These are phyloP conservation scores for Micoletzkya japonica DNA, from an alignment of 2,888 invertebrate species.

Conservation along the genomic window DNA sequence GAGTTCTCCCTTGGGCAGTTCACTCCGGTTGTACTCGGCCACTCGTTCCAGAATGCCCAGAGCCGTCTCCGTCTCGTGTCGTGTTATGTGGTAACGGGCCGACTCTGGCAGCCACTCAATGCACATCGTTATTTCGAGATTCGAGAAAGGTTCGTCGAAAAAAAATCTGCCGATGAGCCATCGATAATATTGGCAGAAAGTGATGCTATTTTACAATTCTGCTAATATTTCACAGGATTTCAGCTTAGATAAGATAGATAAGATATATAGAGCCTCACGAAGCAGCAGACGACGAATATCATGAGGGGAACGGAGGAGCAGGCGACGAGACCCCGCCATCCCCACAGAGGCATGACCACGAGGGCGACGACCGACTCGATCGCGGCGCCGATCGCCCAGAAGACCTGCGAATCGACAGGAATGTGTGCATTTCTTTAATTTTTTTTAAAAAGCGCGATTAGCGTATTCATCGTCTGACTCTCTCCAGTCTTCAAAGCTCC, in stretches of 20 bases:
- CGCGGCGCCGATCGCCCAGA: constrained; percentile 92
- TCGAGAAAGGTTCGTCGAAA: too few relatives aligned
- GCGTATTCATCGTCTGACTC: background rate
- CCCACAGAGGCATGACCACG: constrained; percentile 63
- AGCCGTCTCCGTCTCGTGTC: constrained; percentile 81
- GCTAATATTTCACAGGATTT: background rate
- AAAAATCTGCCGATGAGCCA: too few relatives aligned
- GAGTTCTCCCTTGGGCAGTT: constrained; percentile 82
- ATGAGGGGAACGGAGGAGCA: constrained; percentile 84
- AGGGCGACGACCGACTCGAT: constrained; percentile 71
- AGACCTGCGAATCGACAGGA: constrained; percentile 76
- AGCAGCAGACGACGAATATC: constrained; percentile 71
- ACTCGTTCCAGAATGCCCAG: constrained; percentile 79
- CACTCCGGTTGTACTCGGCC: constrained; percentile 83
- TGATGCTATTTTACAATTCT: too few relatives aligned
- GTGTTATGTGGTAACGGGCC: constrained; percentile 82
- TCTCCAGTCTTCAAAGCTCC: background rate
- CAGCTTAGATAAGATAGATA: background rate
- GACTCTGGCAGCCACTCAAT: constrained; percentile 89
- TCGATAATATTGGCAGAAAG: too few relatives aligned
- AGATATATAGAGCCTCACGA: background rate
- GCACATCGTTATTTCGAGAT: too few relatives aligned
- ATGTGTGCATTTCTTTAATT: background rate
- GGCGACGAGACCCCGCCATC: constrained; percentile 88
- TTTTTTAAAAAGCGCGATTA: background rate